A percentile compares a stretch with the other conserved stretches of the same genome.
Conservation (phyloP, 2,113 vertebrate genomes). For the Cromileptes altivelis region DNA sequence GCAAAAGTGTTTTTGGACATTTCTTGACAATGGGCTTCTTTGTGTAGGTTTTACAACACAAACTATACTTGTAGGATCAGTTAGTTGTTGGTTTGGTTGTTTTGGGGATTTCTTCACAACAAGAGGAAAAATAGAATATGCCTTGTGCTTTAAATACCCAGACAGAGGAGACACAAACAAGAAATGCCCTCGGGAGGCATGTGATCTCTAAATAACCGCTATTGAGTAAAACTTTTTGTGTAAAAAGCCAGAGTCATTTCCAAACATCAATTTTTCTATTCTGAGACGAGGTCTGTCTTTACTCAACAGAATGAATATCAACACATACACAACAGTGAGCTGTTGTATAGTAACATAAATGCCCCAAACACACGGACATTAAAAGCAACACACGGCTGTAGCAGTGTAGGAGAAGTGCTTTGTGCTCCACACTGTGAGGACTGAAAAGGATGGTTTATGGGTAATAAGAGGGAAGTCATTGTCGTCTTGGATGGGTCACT, state of each 20-base stretch:
- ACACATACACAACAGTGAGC: no score
- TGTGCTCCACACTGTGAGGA: slow-evolving; percentile 17
- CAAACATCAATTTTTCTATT: background rate
- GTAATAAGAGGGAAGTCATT: slow-evolving; percentile 55
- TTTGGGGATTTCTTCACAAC: background rate
- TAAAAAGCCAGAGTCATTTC: background rate
- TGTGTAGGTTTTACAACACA: background rate
- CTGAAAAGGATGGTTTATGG: slow-evolving; percentile 49
- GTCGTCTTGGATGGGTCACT: slow-evolving; percentile 29
- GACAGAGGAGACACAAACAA: background rate
- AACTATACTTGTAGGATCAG: background rate
- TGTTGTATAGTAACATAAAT: background rate
- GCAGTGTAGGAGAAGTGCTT: background rate
- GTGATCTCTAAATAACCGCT: background rate
- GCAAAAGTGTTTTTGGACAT: background rate
- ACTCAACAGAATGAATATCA: background rate
- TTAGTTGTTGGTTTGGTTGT: background rate
- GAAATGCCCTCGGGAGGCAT: background rate
- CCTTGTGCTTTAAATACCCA: background rate
- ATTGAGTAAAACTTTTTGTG: background rate
- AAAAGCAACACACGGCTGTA: background rate
- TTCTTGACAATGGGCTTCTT: background rate
- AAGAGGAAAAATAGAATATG: background rate
- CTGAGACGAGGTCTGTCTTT: background rate
- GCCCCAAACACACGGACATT: background rate